phyloP scores from a whole-genome alignment of 2,113 vertebrate genomes.

The Neolamprologus devosi region DNA sequence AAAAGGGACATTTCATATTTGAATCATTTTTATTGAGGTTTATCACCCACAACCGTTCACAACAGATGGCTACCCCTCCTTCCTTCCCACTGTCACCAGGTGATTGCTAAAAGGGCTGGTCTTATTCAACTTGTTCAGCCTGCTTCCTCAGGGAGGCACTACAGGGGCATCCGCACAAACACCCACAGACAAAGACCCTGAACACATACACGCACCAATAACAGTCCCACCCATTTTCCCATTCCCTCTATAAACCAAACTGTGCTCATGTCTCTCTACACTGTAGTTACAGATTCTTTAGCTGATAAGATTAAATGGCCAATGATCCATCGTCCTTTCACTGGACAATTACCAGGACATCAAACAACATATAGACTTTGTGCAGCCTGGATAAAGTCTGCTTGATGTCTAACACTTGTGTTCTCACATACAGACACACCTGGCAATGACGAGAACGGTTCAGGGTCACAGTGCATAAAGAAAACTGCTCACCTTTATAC shows the following conservation, averaged over 20 bases:
- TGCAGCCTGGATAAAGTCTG: not conserved
- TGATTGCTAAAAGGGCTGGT: not conserved
- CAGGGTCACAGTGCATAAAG: not conserved
- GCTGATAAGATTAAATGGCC: not conserved
- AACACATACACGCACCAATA: accelerated
- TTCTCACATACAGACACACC: not conserved
- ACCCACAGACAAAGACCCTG: not conserved
- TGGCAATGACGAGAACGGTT: not conserved
- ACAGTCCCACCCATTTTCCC: not conserved
- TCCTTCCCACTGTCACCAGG: not conserved
- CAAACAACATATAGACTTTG: not conserved
- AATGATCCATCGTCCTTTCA: not conserved
- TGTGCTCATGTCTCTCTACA: not conserved
- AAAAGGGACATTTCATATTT: not conserved
- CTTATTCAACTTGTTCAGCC: not conserved
- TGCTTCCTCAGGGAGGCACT: not conserved
- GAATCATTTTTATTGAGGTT: not conserved
- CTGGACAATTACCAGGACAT: not conserved
- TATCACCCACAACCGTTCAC: not conserved
- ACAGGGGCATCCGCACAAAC: not conserved
- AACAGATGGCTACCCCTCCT: not conserved
- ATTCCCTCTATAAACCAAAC: not conserved
- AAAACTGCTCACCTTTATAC: not conserved
- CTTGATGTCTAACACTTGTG: not conserved
- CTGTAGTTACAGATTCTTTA: not conserved